Evolutionary conservation across 2,888 invertebrate genomes (phyloP), one percentile per base, ranked within the genome.

Genomic region (Bellardia bayeri): DNA sequence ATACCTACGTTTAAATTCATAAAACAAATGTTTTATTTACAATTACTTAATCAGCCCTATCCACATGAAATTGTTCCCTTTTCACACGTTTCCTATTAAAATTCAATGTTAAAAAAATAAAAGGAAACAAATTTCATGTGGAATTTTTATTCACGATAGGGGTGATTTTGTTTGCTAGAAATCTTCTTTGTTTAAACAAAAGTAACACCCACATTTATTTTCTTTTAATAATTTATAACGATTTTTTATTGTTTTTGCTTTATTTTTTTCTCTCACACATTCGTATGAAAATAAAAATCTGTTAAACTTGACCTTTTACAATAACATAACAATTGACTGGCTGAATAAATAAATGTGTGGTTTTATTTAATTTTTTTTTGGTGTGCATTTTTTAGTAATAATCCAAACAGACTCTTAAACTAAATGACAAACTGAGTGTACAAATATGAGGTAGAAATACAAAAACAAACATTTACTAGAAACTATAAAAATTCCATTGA

Each of bases 271-370:
- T 54, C 11, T 2, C 9, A 45, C 16, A 2, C 37, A 4, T 42
- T 54, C 54, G 2, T 14, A 37, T 0, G 30, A 11, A 58, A 72
- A 66, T 66, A 56, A 78, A 76, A 72, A 79, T 75, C 68, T 69
- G 79, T 84, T 84, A 79, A 84, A 84, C 84, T 84, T 84, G 84
- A 84, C 84, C 84, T 84, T 74, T 82, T 79, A 68, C 84, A 84
- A 84, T 74, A 84, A 84, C 72, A 84, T 51, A 84, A 84, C 61
- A 84, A 84, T 84, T 84, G 66, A 74, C 56, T 75, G 40, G 42
- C 63, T 63, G 61, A 51, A 40, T 61, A 40, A 71, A 79, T 33
- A 56, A 33, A 4, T 23, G 30, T 54, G 9, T 64, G 45, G 54
- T 66, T 82, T 56, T 51, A 23, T 37, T 58, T 80, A 45, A 30